These are phyloP conservation scores for Tachystola acroxantha DNA, from an alignment of 2,888 invertebrate genomes.

Conservation along the genomic window DNA sequence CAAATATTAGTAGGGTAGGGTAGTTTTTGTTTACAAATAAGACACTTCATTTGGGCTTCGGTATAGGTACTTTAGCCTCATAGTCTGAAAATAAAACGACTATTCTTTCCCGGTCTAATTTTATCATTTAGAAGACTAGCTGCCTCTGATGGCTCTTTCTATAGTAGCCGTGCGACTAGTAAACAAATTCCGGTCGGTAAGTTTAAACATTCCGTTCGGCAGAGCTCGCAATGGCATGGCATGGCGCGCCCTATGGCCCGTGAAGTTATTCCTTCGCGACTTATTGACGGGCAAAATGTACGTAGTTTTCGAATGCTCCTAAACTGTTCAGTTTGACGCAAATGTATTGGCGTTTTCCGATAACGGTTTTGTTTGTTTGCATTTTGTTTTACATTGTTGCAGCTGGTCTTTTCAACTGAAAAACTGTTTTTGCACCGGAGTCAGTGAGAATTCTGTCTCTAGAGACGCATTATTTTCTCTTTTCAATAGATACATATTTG, in stretches of 20 bases:
- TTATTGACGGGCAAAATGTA: conserved; percentile 45
- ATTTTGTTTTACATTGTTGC: neutral
- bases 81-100: too few relatives aligned
- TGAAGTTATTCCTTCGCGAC: conserved; percentile 52
- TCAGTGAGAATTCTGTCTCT: too few relatives aligned
- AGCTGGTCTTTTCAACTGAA: too few relatives aligned
- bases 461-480: too few relatives aligned
- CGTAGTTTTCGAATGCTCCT: conserved; percentile 15
- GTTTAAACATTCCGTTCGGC: conserved; percentile 49
- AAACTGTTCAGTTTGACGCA: conserved; percentile 16
- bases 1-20: too few relatives aligned
- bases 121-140: too few relatives aligned
- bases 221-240: conserved; percentile 33
- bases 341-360: conserved; percentile 22
- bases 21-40: too few relatives aligned
- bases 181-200: conserved; percentile 49
- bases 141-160: conserved; percentile 28
- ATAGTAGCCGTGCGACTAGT: conserved; percentile 27
- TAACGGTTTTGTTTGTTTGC: conserved; percentile 2
- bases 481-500: too few relatives aligned
- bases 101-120: too few relatives aligned
- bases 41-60: too few relatives aligned
- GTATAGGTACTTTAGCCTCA: too few relatives aligned
- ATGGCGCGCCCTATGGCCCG: conserved; percentile 46
- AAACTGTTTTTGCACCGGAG: too few relatives aligned